Conservation (phyloP, 2,797 vertebrate genomes). For the Anomalospiza imberbis region DNA sequence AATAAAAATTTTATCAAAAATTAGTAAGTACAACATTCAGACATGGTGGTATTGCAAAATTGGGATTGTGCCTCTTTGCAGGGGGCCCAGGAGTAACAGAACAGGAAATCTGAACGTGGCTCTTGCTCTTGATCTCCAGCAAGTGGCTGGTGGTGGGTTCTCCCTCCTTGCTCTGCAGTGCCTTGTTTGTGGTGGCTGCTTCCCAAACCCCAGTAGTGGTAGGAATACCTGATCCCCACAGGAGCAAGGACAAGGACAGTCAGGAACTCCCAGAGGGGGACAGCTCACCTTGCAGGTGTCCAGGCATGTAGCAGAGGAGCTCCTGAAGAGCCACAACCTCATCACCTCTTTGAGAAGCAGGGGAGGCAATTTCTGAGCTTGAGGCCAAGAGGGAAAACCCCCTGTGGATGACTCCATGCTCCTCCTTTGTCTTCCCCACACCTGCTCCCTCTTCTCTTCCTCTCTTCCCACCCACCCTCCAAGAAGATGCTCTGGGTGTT, state of each 20-base stretch:
- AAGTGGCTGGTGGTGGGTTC: neutral
- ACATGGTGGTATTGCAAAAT: neutral
- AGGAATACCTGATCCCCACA: neutral
- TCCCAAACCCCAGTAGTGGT: neutral
- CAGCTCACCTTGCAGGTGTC: neutral
- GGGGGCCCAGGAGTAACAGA: neutral
- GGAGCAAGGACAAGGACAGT: neutral
- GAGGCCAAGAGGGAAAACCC: neutral
- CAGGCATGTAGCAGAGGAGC: neutral
- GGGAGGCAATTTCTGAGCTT: neutral
- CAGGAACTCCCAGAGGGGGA: neutral
- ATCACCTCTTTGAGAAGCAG: neutral
- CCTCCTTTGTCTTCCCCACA: slow-evolving; percentile 24
- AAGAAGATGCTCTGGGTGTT: slow-evolving; percentile 46
- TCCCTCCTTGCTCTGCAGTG: neutral
- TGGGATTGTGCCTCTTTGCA: neutral
- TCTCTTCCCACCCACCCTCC: neutral
- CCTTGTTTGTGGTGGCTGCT: neutral
- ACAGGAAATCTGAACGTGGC: rapidly evolving
- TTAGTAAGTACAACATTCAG: neutral
- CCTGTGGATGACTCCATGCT: neutral
- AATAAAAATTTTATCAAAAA: neutral
- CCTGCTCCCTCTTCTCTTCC: slow-evolving; percentile 20
- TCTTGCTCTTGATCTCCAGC: neutral
- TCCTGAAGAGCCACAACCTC: neutral